Base-by-base conservation (phyloP, 2,113 vertebrate species). In the Phyllopteryx taeniolatus region DNA sequence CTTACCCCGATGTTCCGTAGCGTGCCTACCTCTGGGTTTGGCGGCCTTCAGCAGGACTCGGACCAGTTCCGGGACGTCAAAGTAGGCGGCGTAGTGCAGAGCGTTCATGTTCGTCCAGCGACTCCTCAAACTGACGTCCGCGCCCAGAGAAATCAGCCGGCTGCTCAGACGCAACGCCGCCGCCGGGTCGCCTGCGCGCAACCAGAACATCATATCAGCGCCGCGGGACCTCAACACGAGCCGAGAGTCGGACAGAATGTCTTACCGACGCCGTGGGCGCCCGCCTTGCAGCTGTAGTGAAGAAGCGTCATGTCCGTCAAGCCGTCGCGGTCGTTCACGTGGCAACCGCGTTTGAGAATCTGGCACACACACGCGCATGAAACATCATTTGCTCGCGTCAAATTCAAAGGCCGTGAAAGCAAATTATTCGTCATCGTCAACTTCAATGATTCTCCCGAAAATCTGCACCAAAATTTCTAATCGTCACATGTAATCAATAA, bases 81-180 rank as follows among this genome's bases (percentile, higher is more conserved):
- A 98, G 79, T 98, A 97, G 1, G 96, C 95, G 0, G 96, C 95
- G 0, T 98, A 97, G 89, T 98, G 95, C 57, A 98, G 93, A 0
- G 95, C 95, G 2, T 96, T 98, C 96, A 98, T 98, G 91, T 95
- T 96, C 76, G 96, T 98, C 96, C 96, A 98, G 78, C 96, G 95
- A 83, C 95, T 96, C 74, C 95, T 93, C 79, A 97, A 91, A 15
- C 94, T 93, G 51, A 95, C 94, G 0, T 97, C 95, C 0, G 94
- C 96, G 0, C 95, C 95, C 77, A 95, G 85, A 0, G 90, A 85
- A 67, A 97, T 91, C 60, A 98, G 92, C 90, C 96, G 95, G 76
- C 89, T 89, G 3, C 91, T 93, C 71, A 98, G 93, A 12, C 94
- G 93, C 53, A 96, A 93, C 0, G 96, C 95, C 0, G 96, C 94